Percentiles rank a stretch among this genome's conserved stretches.
These are phyloP conservation scores for Scolopax bukidnonensis DNA, from an alignment of 2,797 vertebrate genomes.

Conservation along the genomic window DNA sequence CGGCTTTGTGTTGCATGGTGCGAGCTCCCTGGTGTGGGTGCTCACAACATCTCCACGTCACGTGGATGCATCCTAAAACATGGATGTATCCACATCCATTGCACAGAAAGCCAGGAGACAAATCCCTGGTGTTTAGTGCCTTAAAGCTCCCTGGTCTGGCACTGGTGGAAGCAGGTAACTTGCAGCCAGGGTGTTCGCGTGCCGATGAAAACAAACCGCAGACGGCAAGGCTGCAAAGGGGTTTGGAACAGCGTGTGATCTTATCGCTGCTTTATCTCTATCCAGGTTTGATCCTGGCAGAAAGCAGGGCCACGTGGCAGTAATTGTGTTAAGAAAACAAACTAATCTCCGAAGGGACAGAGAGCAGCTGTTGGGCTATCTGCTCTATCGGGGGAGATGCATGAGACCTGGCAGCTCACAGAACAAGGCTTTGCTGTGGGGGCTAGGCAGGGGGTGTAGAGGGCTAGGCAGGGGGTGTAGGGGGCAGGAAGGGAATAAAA, in stretches of 20 bases:
- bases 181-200: neutral
- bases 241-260: neutral
- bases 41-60: accelerated
- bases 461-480: neutral
- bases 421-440: neutral
- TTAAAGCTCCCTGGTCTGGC: neutral
- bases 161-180: neutral
- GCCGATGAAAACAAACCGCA: neutral
- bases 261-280: conserved; percentile 61
- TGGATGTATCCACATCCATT: too few relatives aligned
- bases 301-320: conserved; percentile 64
- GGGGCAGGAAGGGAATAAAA: neutral
- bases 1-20: accelerated
- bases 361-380: conserved; percentile 56
- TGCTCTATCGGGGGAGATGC: neutral
- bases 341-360: conserved; percentile 64
- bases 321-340: conserved; percentile 73
- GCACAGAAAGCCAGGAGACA: accelerated
- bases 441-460: neutral
- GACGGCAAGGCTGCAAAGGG: neutral
- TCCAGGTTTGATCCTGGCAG: conserved; percentile 31
- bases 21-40: neutral
- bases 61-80: accelerated
- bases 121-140: neutral
- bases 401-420: neutral